Evolutionary conservation across 1,140 invertebrate genomes (phyloP), one percentile per base, ranked within the genome.

Genomic region (Halotydeus destructor): DNA sequence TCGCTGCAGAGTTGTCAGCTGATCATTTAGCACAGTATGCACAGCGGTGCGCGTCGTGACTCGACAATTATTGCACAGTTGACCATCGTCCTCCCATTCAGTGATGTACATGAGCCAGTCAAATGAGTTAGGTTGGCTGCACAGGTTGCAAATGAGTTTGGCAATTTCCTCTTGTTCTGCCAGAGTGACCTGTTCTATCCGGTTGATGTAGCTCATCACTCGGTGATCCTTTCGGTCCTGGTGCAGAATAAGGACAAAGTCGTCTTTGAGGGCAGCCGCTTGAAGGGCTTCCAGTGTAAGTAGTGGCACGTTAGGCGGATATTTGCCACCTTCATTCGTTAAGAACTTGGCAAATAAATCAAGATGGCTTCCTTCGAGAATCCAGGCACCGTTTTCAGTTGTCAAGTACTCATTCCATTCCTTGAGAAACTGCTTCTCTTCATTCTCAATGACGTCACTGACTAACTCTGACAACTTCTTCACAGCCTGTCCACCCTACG

Each of bases 31-130:
- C 33, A 83, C 60, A 44, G 76, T 74, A 56, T 88, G 81, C 2
- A 88, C 82, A 11, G 78, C 78, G 19, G 85, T 54, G 9, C 66
- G 84, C 82, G 82, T 86, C 18, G 82, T 88, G 4, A 81, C 80
- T 24, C 81, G 66, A 49, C 85, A 84, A 58, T 91, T 91, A 49
- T 78, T 84, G 32, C 80, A 74, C 44, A 67, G 69, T 49, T 73
- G 69, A 5, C 52, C 52, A 32, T 54, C 50, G 12, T 16, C n/a
- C 36, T 74, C 70, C 83, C 83, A 89, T 58, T 86, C 81, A 14
- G 44, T 44, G 30, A 47, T 47, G 16, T 47, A 48, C 47, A 88
- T 64, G 48, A 88, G 55, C 83, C 84, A 89, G 60, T 91, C 84
- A 0, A 80, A 84, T 36, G 79, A 78, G 48, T 76, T 79, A 0